phyloP scores from a whole-genome alignment of 2,113 vertebrate genomes.

The Sterrhoptilus dennistouni region DNA sequence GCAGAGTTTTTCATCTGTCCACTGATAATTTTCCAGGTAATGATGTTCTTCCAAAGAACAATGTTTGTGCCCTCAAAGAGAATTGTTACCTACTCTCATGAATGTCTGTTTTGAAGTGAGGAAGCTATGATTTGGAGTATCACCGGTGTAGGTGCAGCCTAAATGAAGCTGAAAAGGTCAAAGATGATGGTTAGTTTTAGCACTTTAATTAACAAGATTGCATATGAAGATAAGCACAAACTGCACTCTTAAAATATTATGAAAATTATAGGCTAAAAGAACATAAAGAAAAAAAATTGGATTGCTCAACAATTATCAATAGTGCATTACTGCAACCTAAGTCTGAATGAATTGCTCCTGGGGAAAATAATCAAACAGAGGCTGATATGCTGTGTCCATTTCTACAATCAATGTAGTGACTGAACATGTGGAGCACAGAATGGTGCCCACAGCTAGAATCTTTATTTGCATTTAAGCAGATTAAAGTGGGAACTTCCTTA shows the following conservation, averaged over 20 bases:
- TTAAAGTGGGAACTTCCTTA: neutral
- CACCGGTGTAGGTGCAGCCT: neutral
- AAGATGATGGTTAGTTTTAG: neutral
- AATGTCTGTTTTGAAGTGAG: neutral
- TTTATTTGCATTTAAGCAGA: neutral
- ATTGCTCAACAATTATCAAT: slow-evolving; percentile 19
- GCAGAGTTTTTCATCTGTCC: neutral
- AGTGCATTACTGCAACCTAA: neutral
- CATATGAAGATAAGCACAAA: neutral
- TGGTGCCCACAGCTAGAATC: neutral
- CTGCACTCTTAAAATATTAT: neutral
- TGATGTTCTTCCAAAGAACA: neutral
- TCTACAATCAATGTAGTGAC: neutral
- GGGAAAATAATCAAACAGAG: neutral
- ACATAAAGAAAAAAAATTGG: slow-evolving; percentile 11
- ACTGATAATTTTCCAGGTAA: neutral
- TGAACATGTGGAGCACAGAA: neutral
- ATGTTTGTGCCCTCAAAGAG: neutral
- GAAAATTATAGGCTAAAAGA: neutral
- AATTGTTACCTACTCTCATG: neutral
- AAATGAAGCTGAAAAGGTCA: neutral
- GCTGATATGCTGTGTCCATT: slow-evolving; percentile 19
- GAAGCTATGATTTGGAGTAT: neutral
- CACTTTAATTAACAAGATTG: neutral
- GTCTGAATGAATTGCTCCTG: neutral